Base-by-base conservation (phyloP, 2,113 vertebrate species). In the Panthera leo region DNA sequence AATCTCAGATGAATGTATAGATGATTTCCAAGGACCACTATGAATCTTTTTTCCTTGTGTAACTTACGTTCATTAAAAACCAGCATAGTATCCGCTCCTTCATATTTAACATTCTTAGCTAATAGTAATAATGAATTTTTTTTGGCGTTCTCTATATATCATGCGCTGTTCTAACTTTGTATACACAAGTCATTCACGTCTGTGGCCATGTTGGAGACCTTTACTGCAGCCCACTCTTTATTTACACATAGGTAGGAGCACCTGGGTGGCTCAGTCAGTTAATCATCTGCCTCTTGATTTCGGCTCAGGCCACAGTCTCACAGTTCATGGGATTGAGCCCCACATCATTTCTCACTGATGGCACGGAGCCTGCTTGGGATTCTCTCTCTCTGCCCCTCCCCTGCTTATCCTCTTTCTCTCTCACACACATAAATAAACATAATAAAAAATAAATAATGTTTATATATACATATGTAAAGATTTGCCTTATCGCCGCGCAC, bases 401-500 rank as follows among this genome's bases (percentile, higher is more conserved):
- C 51, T 51, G 51, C 14, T 51, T 51, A 14, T 51, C 51, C 51
- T 51, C 51, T 51, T 51, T 51, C 51, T 51, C 13, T 51, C 51
- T 51, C 51, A 13, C 51, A 3, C 51, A 51, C 11, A 51, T 51
- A 51, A 51, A 51, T 51, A 51, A 51, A 51, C 51, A 13, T 51
- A 45, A 45, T 51, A 51, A 51, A 13, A 51, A 51, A 45, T 45
- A 45, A 9, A 45, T 45, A 45, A 45, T 45, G 45, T 45, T 45
- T 45, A 45, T 45, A 45, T 29, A 14, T 48, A n/a, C 2, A 53
- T 18, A 8, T 11, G 19, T 13, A 42, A 76, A 86, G 29, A 23
- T 29, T 8, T 14, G 39, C n/a, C n/a, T 12, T 9, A 58, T n/a
- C n/a, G 4, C 18, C 53, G 29, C 3, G 1, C 16, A 21, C 0